A percentile compares a stretch with the other conserved stretches of the same genome.
These are phyloP conservation scores for Drosophila aff. DNA, from an alignment of 1,140 invertebrate genomes.

Conservation along the genomic window DNA sequence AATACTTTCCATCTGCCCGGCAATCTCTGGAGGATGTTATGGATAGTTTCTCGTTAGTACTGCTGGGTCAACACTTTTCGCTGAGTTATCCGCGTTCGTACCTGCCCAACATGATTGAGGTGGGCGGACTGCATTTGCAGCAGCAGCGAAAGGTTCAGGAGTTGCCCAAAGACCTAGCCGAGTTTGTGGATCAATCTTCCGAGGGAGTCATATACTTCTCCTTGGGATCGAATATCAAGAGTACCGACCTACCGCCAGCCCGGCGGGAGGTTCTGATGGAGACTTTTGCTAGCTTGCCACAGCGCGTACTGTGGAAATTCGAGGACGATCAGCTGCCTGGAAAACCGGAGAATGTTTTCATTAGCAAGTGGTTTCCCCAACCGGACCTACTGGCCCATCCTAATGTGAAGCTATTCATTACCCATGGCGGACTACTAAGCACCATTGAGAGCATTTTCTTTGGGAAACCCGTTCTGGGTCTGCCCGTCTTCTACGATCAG, in stretches of 20 bases:
- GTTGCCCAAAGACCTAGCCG: slow-evolving; percentile 82
- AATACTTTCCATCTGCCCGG: slow-evolving; percentile 74
- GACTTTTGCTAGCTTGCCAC: slow-evolving; percentile 86
- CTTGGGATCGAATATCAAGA: slow-evolving; percentile 88
- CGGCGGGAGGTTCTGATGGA: slow-evolving; percentile 86
- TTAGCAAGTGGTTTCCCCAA: slow-evolving; percentile 90
- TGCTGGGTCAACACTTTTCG: slow-evolving; percentile 87
- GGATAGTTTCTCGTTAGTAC: slow-evolving; percentile 85
- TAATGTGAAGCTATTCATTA: slow-evolving; percentile 90
- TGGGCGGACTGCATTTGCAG: slow-evolving; percentile 86
- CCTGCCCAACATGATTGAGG: slow-evolving; percentile 86
- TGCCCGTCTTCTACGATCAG: slow-evolving; percentile 90
- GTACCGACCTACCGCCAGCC: slow-evolving; percentile 85
- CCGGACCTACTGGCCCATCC: slow-evolving; percentile 89
- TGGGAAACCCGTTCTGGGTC: slow-evolving; percentile 89
- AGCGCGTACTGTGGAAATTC: slow-evolving; percentile 87
- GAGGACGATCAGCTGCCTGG: slow-evolving; percentile 86
- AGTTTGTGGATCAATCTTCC: slow-evolving; percentile 87
- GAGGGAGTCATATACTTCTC: slow-evolving; percentile 90
- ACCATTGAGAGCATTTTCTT: slow-evolving; percentile 90
- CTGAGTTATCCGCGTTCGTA: slow-evolving; percentile 86
- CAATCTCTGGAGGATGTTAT: slow-evolving; percentile 60
- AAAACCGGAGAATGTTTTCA: slow-evolving; percentile 88
- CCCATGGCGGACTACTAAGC: slow-evolving; percentile 90
- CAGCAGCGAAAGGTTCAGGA: slow-evolving; percentile 75